Conservation (phyloP, 1,140 invertebrate species). For the Tetragonula clypearis region DNA sequence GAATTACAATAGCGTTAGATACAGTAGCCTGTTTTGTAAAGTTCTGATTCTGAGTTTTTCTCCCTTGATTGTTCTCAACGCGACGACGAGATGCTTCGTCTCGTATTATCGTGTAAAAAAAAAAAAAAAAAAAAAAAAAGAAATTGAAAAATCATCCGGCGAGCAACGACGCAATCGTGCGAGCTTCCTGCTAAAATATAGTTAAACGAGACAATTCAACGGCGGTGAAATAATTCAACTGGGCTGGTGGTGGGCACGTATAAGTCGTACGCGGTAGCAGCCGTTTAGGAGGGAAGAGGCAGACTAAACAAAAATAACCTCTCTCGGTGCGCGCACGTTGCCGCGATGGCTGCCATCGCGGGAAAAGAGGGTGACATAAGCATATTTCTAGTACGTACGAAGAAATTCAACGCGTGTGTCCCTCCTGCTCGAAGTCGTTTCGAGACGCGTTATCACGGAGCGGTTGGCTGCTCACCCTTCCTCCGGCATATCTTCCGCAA, state of each 20-base stretch:
- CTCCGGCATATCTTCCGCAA: not conserved
- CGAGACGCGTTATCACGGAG: conserved; percentile 10
- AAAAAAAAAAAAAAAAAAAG: too few relatives aligned
- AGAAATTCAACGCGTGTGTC: conserved; percentile 35
- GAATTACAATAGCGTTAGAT: too few relatives aligned
- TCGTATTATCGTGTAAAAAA: too few relatives aligned
- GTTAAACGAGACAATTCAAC: not conserved
- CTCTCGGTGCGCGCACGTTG: conserved; percentile 31
- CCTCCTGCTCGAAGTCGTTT: not conserved
- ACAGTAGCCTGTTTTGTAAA: too few relatives aligned
- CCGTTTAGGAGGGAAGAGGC: conserved; percentile 51
- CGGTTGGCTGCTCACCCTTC: not conserved
- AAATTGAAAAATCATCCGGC: too few relatives aligned
- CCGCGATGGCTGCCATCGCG: conserved; percentile 30
- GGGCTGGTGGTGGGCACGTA: not conserved
- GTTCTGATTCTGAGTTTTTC: too few relatives aligned
- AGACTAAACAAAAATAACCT: conserved; percentile 72
- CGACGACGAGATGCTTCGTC: too few relatives aligned
- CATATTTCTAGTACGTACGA: conserved; percentile 54
- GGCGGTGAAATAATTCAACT: conserved; percentile 7
- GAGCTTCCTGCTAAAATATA: not conserved
- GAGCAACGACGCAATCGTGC: too few relatives aligned
- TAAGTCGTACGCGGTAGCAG: conserved; percentile 30
- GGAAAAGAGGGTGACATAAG: conserved; percentile 59
- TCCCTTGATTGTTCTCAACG: too few relatives aligned